Conservation (phyloP, 2,888 invertebrate species). For the Euproctis similis region DNA sequence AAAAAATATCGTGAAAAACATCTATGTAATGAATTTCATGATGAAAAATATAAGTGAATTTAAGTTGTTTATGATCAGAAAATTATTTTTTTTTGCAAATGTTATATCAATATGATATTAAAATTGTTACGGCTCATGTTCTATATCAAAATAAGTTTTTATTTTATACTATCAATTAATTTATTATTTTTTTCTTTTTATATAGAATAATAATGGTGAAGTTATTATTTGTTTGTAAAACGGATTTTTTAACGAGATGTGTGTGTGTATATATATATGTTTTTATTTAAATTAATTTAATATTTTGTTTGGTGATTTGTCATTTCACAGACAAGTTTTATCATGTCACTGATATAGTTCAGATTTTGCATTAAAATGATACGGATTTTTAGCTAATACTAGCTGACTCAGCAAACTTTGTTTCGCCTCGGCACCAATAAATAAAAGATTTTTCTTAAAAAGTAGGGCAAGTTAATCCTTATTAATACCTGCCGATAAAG, state of each 20-base stretch:
- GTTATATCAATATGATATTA: slow-evolving; percentile 69
- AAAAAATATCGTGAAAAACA: too few species aligned
- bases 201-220: slow-evolving; percentile 53
- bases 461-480: too few species aligned
- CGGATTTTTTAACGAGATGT: slow-evolving; percentile 37
- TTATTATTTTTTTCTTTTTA: slow-evolving; percentile 61
- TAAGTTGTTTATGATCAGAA: slow-evolving; percentile 38
- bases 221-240: slow-evolving; percentile 58
- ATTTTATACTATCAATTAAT: slow-evolving; percentile 41
- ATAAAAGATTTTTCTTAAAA: too few species aligned
- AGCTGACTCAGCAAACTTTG: too few species aligned
- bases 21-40: too few species aligned
- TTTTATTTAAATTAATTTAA: slow-evolving; percentile 28
- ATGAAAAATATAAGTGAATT: not conserved
- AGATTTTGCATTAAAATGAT: not conserved
- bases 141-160: slow-evolving; percentile 42
- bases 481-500: too few species aligned
- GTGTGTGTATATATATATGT: too few species aligned
- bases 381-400: too few species aligned
- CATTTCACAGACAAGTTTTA: slow-evolving; percentile 31
- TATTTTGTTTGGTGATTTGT: slow-evolving; percentile 30
- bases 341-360: slow-evolving; percentile 22
- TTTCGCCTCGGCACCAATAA: slow-evolving; percentile 3
- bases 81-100: slow-evolving; percentile 39
- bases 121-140: slow-evolving; percentile 65